Conservation (phyloP, 1,140 invertebrate species). For the Kradibia gibbosae region DNA sequence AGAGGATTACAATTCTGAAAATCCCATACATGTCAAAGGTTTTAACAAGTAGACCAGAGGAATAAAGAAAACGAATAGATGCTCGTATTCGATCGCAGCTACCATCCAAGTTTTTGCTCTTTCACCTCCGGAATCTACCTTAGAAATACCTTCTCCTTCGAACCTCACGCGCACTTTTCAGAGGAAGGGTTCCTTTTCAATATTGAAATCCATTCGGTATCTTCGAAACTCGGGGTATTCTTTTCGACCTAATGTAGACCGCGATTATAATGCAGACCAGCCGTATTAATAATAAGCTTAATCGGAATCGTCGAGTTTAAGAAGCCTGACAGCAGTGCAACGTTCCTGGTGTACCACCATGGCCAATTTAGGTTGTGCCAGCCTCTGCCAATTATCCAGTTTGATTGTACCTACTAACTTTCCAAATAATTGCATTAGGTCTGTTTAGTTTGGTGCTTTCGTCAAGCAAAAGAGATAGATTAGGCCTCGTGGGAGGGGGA, state of each 20-base stretch:
- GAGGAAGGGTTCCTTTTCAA: constrained; percentile 20
- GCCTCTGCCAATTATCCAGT: neutral
- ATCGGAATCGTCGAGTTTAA: constrained; percentile 41
- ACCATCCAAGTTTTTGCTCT: neutral
- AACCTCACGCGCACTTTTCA: neutral
- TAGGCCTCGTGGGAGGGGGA: no score
- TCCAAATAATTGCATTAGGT: no score
- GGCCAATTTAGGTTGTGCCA: neutral
- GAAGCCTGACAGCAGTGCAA: constrained; percentile 6
- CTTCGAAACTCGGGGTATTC: neutral
- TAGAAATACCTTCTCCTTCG: neutral
- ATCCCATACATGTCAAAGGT: neutral
- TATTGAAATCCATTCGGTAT: constrained; percentile 3
- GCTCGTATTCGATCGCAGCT: neutral
- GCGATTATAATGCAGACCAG: constrained; percentile 14
- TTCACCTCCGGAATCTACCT: neutral
- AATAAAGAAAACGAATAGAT: constrained; percentile 20
- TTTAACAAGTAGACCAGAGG: neutral
- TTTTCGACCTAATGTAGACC: constrained; percentile 23
- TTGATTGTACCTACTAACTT: neutral
- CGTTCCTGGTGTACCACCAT: neutral
- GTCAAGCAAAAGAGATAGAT: no score
- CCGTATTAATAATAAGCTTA: constrained; percentile 36
- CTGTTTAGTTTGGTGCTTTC: no score
- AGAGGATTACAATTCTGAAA: neutral